Evolutionary conservation across 2,797 vertebrate species (phyloP), one percentile per base, ranked within the genome.

Genomic region (Cyclura pinguis): DNA sequence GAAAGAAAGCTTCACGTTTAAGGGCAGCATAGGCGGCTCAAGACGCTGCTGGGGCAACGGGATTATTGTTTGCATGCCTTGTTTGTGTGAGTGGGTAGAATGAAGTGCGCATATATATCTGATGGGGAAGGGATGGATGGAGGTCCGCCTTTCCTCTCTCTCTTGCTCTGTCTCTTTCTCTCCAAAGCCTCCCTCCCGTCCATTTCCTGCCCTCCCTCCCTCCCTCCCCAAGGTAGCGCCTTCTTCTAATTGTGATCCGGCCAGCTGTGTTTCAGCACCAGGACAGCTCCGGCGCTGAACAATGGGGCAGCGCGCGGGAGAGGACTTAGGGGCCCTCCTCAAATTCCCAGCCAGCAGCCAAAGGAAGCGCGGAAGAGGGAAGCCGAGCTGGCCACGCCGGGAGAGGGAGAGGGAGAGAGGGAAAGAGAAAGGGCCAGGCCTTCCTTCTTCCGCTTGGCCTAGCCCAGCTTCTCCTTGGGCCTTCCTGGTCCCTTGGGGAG

Each of bases 241-340:
- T 69, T 27, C 72, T 72, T 73, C 52, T 64, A 69, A 62, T 88
- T 80, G 83, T 38, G 90, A 62, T 35, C 24, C 10, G 50, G 80
- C 87, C 91, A 89, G 91, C 91, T 89, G 87, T 18, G 91, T 50
- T 92, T 85, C 91, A 92, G 91, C 88, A 92, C 91, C 38, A 64
- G 91, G 88, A 92, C 88, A 92, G 91, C 84, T 84, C 88, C 84
- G 0, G 16, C 1, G 50, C 80, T 1, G 91, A 89, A 89, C 91
- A 89, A 92, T 84, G 85, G 91, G 84, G 62, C 72, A 64, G 69
- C 27, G 57, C 32, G 27, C 16, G n/a, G 76, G 76, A 50, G 16
- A 16, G 0, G 35, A 8, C 20, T 84, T 38, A 82, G 91, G 88
- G 95, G 85, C 86, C 35, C 80, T 93, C 92, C 72, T 78, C 91